Base-by-base conservation (phyloP, 2,113 vertebrate genomes). In the Puma concolor region DNA sequence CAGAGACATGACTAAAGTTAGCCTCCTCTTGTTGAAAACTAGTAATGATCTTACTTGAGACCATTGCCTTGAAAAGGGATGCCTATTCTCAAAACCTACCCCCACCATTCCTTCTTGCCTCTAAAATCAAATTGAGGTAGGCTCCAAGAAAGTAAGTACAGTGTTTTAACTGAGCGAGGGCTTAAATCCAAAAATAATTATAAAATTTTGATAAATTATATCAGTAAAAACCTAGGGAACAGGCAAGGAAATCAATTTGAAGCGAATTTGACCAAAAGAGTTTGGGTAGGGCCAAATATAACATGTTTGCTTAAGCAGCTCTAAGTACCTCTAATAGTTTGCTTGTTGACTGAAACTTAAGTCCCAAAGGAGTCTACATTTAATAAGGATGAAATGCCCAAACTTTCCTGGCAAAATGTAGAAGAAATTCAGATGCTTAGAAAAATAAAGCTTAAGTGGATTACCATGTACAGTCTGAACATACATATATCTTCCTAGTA, bases 401-500 rank as follows among this genome's bases (percentile, higher is more conserved):
- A 94, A 95, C 66, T 60, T 71, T 52, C 57, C 85, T 81, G 81
- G 33, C 16, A 92, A 64, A 96, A 95, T 41, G 12, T 17, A 89
- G 21, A 96, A 92, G 66, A 96, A 92, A 95, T 85, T 5, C 33
- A 89, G 64, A 85, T 88, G 27, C 71, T 92, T 52, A 96, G 74
- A 89, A 31, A 96, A 96, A 85, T 6, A 84, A 36, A 19, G 36
- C 33, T 86, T 17, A 4, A 89, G 33, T 74, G 41, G 50, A 89
- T 89, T 90, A 83, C 50, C 33, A 81, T 44, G 6, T 52, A 89
- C 41, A 94, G 88, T 13, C 33, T 90, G 17, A 89, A 74, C 74
- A 77, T 86, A 63, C 15, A 93, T 3, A 81, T 7, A 86, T 33
- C 38, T 33, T 38, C 52, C 64, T 50, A 41, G 8, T 23, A 79